Evolutionary conservation across 2,113 vertebrate genomes (phyloP).

Genomic region (Sapayoa aenigma): DNA sequence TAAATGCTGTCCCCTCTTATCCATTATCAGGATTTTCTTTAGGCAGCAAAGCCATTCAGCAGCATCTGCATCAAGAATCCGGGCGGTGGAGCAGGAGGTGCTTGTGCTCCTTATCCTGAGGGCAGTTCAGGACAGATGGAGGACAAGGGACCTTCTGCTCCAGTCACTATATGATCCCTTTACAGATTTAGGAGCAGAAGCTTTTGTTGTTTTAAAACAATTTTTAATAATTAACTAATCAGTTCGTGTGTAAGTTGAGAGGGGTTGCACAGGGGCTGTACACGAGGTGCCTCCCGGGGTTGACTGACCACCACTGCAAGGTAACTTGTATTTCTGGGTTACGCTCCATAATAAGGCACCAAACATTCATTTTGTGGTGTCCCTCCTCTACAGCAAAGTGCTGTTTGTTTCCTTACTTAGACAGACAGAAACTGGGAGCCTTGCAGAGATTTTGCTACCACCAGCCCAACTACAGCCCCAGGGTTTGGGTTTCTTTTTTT

Average conservation of each 20-base stretch:
- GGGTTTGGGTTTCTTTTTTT: neutral
- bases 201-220: neutral
- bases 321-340: neutral
- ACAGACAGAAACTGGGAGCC: neutral
- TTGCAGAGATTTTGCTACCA: neutral
- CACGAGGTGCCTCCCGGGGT: accelerated
- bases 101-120: neutral
- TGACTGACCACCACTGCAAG: neutral
- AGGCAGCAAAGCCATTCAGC: neutral
- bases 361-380: neutral
- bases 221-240: neutral
- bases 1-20: neutral
- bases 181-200: neutral
- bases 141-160: neutral
- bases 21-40: neutral
- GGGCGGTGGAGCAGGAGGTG: neutral
- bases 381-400: neutral
- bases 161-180: neutral
- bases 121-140: neutral
- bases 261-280: accelerated
- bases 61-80: accelerated
- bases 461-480: neutral
- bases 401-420: neutral
- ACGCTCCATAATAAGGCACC: neutral
- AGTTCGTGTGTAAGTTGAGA: neutral